Evolutionary conservation across 1,140 invertebrate genomes (phyloP), one percentile per base, ranked within the genome.

Genomic region (Drosophila suzukii): DNA sequence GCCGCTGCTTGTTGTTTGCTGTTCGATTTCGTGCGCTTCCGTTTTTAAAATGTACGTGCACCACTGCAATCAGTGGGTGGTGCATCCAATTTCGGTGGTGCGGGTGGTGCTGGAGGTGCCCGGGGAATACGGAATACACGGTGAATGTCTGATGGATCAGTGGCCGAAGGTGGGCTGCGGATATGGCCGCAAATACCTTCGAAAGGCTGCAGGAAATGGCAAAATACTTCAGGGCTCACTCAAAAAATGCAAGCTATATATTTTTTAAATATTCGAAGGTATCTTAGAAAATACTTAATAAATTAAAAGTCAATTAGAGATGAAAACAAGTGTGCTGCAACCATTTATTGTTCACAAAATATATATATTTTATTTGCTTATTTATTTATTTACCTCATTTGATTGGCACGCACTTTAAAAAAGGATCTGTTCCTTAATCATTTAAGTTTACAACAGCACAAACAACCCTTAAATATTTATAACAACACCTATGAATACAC

Each of bases 11-110:
- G 83, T 57, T 88, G 82, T 88, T 86, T 86, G 83, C 80, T 88
- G 82, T 86, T 81, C 78, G 78, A 72, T 79, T 80, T 66, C 71
- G 80, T 72, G 83, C 78, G 74, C 74, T 77, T 77, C 75, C 75
- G 74, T 77, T 77, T 68, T 68, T 77, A 68, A 76, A 76, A 75
- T 77, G 75, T 77, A 77, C 75, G 75, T 77, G 75, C 75, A 77
- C 68, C 75, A 53, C 54, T 75, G 73, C 73, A 75, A 75, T 67
- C 67, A 71, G 47, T 71, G 60, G 63, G 44, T 15, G 60, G 43
- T 68, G 62, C 66, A 70, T 49, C 47, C 47, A 49, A 10, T 10
- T 10, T 4, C 15, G 17, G 8, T 12, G 7, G 10, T n/a, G 1
- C 1, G 12, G 20, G 6, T 47, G 53, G 32, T 70, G 1, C 1